Percentiles rank a stretch among this genome's conserved stretches.
Evolutionary conservation across 1,140 invertebrate species (phyloP).

Genomic region (Nasonia giraulti): DNA sequence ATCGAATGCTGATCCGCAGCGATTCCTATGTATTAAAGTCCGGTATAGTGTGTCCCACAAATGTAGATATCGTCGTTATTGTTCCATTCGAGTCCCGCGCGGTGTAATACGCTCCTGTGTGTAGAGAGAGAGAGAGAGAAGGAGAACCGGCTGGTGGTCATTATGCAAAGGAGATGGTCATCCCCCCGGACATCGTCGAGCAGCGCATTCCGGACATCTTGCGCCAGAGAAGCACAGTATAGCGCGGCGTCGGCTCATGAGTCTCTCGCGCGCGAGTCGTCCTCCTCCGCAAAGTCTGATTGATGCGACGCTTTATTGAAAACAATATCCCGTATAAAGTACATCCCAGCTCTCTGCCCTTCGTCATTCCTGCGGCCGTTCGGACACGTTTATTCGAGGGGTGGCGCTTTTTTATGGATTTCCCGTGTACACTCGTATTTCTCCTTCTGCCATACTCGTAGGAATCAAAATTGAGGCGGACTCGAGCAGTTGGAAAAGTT

Average conservation of each 20-base stretch:
- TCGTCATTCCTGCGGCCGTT: conserved; percentile 33
- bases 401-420: conserved; percentile 42
- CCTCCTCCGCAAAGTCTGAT: conserved; percentile 66
- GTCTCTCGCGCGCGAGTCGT: conserved; percentile 1
- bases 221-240: conserved; percentile 55
- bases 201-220: conserved; percentile 69
- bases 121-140: neutral
- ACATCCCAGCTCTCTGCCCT: conserved; percentile 23
- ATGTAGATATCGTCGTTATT: conserved; percentile 23
- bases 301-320: conserved; percentile 72
- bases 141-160: conserved; percentile 54
- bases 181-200: conserved; percentile 63
- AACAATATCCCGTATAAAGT: conserved; percentile 67
- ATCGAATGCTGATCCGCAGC: conserved; percentile 66
- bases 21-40: conserved; percentile 68
- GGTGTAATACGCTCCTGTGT: neutral
- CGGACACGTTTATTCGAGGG: conserved; percentile 38
- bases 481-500: neutral
- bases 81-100: neutral
- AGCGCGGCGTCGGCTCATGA: conserved; percentile 22
- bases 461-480: neutral
- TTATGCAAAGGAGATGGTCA: conserved; percentile 74
- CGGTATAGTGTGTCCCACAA: conserved; percentile 46
- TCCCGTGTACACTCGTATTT: neutral
- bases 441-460: neutral